Evolutionary conservation across 2,113 vertebrate genomes (phyloP).

Genomic region (Agapornis roseicollis): DNA sequence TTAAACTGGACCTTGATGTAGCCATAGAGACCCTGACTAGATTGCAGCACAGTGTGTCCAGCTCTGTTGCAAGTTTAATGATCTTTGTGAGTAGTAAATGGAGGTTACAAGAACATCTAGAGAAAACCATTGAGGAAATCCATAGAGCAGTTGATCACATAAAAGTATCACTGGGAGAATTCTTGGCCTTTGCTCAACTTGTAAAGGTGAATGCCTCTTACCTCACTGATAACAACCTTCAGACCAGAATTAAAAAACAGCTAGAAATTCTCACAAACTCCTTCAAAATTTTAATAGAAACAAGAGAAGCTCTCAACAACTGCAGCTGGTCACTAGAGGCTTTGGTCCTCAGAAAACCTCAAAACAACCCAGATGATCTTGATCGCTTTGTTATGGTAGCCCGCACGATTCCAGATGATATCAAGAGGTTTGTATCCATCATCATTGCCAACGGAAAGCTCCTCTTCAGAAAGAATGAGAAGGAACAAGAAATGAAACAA

Average conservation of each 20-base stretch:
- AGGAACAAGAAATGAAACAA: conserved; percentile 55
- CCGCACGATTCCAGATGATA: conserved; percentile 87
- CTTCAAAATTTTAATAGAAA: conserved; percentile 82
- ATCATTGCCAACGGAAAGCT: conserved; percentile 91
- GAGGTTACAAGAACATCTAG: conserved; percentile 82
- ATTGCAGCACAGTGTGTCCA: conserved; percentile 82
- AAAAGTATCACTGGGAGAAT: conserved; percentile 75
- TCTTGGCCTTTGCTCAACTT: conserved; percentile 81
- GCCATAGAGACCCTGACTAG: conserved; percentile 75
- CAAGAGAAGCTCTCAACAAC: conserved; percentile 75
- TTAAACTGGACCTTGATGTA: conserved; percentile 77
- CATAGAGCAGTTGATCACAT: conserved; percentile 75
- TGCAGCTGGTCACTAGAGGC: conserved; percentile 79
- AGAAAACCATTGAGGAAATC: conserved; percentile 82
- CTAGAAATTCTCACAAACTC: conserved; percentile 82
- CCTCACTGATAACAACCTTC: conserved; percentile 81
- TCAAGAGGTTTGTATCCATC: conserved; percentile 90
- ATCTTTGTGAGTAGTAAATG: conserved; percentile 91
- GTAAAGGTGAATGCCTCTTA: conserved; percentile 74
- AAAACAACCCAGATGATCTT: conserved; percentile 82
- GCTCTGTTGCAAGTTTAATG: conserved; percentile 81
- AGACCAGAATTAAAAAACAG: conserved; percentile 84
- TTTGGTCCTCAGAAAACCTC: conserved; percentile 77
- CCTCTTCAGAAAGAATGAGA: conserved; percentile 79
- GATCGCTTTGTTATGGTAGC: conserved; percentile 92